Evolutionary conservation across 2,113 vertebrate genomes (phyloP), one percentile per base, ranked within the genome.

Genomic region (Tupaia chinensis): DNA sequence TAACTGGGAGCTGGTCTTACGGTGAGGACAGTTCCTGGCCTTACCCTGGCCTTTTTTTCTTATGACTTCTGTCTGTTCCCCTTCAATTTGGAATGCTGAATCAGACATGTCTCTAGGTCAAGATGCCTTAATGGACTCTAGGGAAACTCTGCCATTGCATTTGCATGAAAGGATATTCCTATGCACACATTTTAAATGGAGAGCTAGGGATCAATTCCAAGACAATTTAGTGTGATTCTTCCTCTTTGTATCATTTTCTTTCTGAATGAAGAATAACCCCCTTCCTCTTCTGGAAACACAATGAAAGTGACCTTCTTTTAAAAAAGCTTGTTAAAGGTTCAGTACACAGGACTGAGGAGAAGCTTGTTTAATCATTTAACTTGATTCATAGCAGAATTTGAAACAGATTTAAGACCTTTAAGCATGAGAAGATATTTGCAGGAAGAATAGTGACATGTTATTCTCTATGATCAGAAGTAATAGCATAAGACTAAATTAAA

Each of bases 401-500:
- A 29, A 56, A 63, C 72, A 80, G 22, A 25, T 44, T 89, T 93
- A 61, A 53, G 34, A 91, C 61, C 53, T 56, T 3, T 32, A 81
- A 94, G 60, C 60, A 73, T 10, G 56, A 88, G 69, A 53, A 68
- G 77, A 19, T 87, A 73, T 87, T 83, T 92, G 65, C 53, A 93
- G 87, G 32, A 96, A 89, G 19, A 60, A 1, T 77, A 69, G 81
- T 34, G 58, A 25, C 32, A 82, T 87, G 34, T 16, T 65, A 15
- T 89, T 91, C 63, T 84, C 61, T 19, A 69, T 54, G 11, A 80
- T 72, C 34, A n/a, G 34, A 66, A 93, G 20, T 87, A 84, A 81
- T 15, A 89, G 15, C 7, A 69, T 20, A 91, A 80, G 65, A 92
- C 15, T 73, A 87, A 76, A 85, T 90, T 86, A 89, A 93, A 82